Conservation (phyloP, 2,888 invertebrate species). For the Pocota personata region DNA sequence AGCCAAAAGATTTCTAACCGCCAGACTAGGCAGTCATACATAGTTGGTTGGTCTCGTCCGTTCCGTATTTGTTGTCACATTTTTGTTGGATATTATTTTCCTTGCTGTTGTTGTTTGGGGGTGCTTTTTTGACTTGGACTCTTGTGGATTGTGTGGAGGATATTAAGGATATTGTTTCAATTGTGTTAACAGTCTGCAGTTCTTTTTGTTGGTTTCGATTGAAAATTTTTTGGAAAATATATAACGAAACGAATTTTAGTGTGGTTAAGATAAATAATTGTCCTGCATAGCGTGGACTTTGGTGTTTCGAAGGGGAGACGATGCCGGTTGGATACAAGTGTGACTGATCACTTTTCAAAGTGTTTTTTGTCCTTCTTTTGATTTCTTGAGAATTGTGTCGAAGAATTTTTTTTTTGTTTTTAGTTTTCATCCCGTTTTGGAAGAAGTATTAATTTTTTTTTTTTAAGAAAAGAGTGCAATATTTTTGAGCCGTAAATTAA, state of each 20-base stretch:
- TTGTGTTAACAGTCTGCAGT: slow-evolving; percentile 24
- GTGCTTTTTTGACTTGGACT: slow-evolving; percentile 41
- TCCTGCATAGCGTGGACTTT: slow-evolving; percentile 36
- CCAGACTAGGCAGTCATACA: slow-evolving; percentile 76
- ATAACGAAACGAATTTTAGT: background rate
- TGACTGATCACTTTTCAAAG: slow-evolving; percentile 10
- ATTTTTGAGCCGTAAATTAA: slow-evolving; percentile 7
- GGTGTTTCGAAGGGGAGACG: slow-evolving; percentile 16
- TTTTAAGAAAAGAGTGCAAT: slow-evolving; percentile 39
- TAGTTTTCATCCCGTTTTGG: background rate
- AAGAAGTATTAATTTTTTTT: background rate
- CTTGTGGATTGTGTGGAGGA: slow-evolving; percentile 22
- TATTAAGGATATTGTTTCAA: slow-evolving; percentile 20
- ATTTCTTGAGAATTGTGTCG: slow-evolving; percentile 1
- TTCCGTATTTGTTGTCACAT: slow-evolving; percentile 71
- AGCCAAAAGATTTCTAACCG: slow-evolving; percentile 79
- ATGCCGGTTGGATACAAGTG: slow-evolving; percentile 52
- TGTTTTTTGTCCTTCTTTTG: background rate
- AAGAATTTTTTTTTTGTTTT: background rate
- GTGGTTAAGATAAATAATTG: background rate
- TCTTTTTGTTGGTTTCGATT: background rate
- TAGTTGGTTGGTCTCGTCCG: slow-evolving; percentile 72
- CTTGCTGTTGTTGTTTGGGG: slow-evolving; percentile 55
- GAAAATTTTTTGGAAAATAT: background rate
- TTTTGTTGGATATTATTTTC: slow-evolving; percentile 70